These are phyloP conservation scores for Menura novaehollandiae DNA, from an alignment of 2,113 vertebrate species.

Conservation along the genomic window DNA sequence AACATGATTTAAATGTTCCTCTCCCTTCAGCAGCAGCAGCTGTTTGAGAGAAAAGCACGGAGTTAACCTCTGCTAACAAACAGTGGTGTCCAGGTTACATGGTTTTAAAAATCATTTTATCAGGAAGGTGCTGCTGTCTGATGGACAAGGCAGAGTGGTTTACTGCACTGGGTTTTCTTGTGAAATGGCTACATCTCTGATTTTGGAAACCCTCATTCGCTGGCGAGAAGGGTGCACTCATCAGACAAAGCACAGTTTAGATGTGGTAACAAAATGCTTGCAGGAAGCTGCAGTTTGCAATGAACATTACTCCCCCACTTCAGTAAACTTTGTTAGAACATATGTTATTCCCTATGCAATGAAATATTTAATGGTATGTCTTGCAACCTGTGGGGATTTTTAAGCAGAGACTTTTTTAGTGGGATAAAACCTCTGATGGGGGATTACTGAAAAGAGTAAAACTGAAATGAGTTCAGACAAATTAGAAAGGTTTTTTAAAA, in stretches of 20 bases:
- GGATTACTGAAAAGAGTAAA: neutral
- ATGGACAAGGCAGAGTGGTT: neutral
- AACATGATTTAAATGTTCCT: neutral
- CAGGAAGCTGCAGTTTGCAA: conserved; percentile 14
- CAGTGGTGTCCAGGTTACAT: neutral
- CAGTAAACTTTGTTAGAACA: conserved; percentile 37
- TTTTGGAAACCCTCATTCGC: neutral
- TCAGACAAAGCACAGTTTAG: neutral
- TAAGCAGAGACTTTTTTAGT: conserved; percentile 61
- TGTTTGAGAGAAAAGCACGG: neutral
- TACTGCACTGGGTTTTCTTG: neutral
- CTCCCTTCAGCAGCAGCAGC: conserved; percentile 6
- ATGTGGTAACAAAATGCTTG: neutral
- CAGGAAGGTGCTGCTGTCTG: neutral
- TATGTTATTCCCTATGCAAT: conserved; percentile 73
- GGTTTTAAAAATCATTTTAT: neutral
- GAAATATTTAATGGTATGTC: conserved; percentile 51
- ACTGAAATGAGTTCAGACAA: conserved; percentile 40
- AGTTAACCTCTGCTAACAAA: neutral
- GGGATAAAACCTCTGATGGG: conserved; percentile 45
- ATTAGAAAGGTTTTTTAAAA: conserved; percentile 15
- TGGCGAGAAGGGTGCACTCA: neutral
- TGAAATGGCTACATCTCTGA: neutral
- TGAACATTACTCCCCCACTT: conserved; percentile 31
- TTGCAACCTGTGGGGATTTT: conserved; percentile 47